Base-by-base conservation (phyloP, 1,140 invertebrate species). In the Apis dorsata region DNA sequence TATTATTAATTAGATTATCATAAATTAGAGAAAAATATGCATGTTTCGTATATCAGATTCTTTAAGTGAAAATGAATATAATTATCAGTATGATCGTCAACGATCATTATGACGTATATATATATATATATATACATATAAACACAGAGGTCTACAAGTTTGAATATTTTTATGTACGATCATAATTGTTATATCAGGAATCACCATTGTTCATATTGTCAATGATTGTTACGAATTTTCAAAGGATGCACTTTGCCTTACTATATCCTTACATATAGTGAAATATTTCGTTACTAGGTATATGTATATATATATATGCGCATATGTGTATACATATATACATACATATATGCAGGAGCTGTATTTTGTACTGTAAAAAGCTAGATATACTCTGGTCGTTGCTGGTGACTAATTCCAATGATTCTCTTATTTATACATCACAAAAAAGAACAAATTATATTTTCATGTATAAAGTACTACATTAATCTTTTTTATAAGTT, bases 361-460 rank as follows among this genome's bases (percentile, higher is more conserved):
- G 91, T 93, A 93, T 93, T 94, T 94, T 93, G 91, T 93, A 94
- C 91, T 93, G 91, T 93, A 93, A 93, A 94, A 93, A 93, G 92
- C 88, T 94, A 93, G 92, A 86, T 92, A 92, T 93, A 93, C 93
- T 93, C 88, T 93, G 92, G 93, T 94, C 93, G 93, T 93, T 94
- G 93, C 93, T 93, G 93, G 93, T 93, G 90, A 92, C 79, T 92
- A 90, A 91, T 93, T 91, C 88, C 88, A 84, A 90, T 90, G 78
- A 85, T 87, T 87, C 71, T 87, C 82, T 90, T 80, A 82, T 89
- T 89, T 90, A 82, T 90, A 85, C 82, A 78, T 81, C 74, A 73
- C 83, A 88, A 5, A 60, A 60, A 59, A 59, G 84, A 75, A n/a
- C 53, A 71, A 73, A 71, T 80, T 85, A 88, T 90, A 91, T 83